Evolutionary conservation across 2,888 invertebrate species (phyloP), one percentile per base, ranked within the genome.

Genomic region (Terebella lapidaria): DNA sequence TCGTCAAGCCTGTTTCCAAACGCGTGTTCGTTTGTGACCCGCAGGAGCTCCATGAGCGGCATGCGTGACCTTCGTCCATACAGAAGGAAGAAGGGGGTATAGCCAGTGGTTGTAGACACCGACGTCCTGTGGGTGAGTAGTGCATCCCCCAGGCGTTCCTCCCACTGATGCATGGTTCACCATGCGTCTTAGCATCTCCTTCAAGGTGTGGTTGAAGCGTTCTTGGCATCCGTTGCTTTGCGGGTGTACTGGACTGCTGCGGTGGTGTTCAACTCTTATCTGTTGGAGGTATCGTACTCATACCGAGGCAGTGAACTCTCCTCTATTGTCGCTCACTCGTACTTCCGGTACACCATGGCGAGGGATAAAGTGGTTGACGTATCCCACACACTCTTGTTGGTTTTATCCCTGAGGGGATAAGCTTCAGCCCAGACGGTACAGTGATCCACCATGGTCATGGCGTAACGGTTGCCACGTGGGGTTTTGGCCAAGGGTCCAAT

Each of bases 371-470:
- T 35, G 5, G 4, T 29, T 4, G 4, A 35, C 29, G 4, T 15
- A 55, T 3, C 20, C 25, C n/a, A 5, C 20, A 4, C 15, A 20
- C 35, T 15, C 35, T 35, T 35, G 10, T 35, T 35, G 35, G 35
- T 35, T 35, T 35, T 10, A 35, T 35, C 18, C 18, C 10, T 35
- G 35, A 35, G 35, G 4, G 55, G 55, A 24, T 20, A 55, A 20
- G 55, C 29, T 55, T 55, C 30, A 5, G 55, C 55, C 55, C 55
- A 55, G 5, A 29, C 55, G 5, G 55, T 15, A 15, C 29, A 55
- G 35, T 35, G 35, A 22, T 24, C 15, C 18, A 55, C 24, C n/a
- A 35, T 20, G 15, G 5, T 55, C 55, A 53, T 10, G 5, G 5
- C 10, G 27, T 53, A 53, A 25, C 24, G 5, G 20, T 53, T 15